Evolutionary conservation across 2,113 vertebrate genomes (phyloP), one percentile per base, ranked within the genome.

Genomic region (Delphinus delphis): DNA sequence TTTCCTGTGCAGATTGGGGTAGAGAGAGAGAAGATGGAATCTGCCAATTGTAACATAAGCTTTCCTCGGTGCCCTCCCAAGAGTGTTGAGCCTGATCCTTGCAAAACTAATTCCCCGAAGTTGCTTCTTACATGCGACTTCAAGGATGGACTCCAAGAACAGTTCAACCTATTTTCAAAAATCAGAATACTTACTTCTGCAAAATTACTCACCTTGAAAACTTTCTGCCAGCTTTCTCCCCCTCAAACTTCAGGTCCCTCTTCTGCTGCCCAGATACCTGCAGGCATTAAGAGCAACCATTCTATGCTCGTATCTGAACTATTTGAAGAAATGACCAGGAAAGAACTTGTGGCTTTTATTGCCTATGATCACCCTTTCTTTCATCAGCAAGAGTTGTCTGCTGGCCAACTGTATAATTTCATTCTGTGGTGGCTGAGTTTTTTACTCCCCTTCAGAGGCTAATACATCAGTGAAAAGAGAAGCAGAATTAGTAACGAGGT

Each of bases 381-480:
- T 71, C 82, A 41, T 90, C 71, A 55, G n/a, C 4, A 2, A 25
- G 18, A 90, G 65, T 55, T 3, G 70, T 77, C 81, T 92, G 7
- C 53, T 74, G 60, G 33, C 50, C 77, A 91, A 2, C 67, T 31
- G 70, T 38, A 15, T 82, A 41, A 70, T 44, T 86, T 53, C 63
- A 38, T 86, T 50, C 10, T 15, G 17, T 63, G 33, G n/a, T 47
- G 23, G 5, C 50, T 71, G 63, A 58, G 63, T n/a, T 84, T 92
- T 91, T 91, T 58, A 80, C 81, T 83, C 76, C 44, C 53, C 71
- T 68, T 88, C 33, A 31, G 68, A 96, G 94, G 81, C 84, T 62
- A 26, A 20, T 88, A 8, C 58, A 93, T 25, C 15, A 20, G 44
- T 68, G 55, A 68, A 91, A 70, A 87, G 38, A 86, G 76, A 89